Percentiles rank a stretch among this genome's conserved stretches.
phyloP scores from a whole-genome alignment of 2,113 vertebrate genomes.

The Menura novaehollandiae region DNA sequence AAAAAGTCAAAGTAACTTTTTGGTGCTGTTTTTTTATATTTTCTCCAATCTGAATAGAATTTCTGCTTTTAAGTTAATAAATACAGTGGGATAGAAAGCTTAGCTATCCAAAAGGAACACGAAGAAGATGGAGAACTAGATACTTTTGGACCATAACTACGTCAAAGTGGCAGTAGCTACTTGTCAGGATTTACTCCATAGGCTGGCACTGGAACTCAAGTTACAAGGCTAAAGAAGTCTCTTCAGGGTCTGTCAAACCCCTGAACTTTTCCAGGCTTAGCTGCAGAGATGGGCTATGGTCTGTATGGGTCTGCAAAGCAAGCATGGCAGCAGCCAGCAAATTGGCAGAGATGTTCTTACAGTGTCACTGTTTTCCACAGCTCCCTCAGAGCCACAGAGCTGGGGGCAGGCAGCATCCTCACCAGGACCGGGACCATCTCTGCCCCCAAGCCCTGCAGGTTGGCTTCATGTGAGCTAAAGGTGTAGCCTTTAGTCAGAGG shows the following conservation, averaged over 20 bases:
- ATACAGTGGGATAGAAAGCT: neutral
- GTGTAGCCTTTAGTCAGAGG: neutral
- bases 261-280: neutral
- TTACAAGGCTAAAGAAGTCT: neutral
- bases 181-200: neutral
- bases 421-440: fast-evolving
- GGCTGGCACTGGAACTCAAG: neutral
- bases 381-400: neutral
- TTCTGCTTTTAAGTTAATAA: neutral
- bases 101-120: neutral
- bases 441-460: neutral
- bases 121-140: neutral
- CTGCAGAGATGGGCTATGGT: neutral
- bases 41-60: neutral
- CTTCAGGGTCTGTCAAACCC: neutral
- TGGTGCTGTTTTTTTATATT: neutral
- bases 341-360: too few relatives aligned
- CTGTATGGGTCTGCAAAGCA: neutral
- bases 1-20: neutral
- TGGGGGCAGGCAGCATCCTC: neutral
- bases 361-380: neutral
- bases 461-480: neutral
- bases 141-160: neutral
- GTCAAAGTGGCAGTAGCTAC: neutral
- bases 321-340: neutral